Conservation (phyloP, 2,888 invertebrate genomes). For the Oegoconia quadripuncta region DNA sequence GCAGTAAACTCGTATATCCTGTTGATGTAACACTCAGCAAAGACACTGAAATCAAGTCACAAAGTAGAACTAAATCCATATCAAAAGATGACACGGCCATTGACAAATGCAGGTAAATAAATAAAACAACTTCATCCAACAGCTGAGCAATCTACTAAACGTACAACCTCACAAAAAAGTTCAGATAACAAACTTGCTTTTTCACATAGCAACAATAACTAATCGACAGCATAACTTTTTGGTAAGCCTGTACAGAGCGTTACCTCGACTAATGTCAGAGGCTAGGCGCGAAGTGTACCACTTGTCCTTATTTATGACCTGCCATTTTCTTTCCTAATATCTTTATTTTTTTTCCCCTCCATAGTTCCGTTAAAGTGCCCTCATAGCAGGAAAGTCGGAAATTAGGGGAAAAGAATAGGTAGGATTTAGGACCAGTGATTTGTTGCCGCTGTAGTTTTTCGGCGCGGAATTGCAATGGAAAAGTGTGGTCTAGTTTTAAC, state of each 20-base stretch:
- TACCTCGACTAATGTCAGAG: constrained; percentile 29
- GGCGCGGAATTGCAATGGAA: not conserved
- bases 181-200: too few species aligned
- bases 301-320: constrained; percentile 58
- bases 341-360: constrained; percentile 39
- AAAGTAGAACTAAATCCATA: too few species aligned
- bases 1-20: too few species aligned
- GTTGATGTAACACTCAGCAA: too few species aligned
- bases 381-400: constrained; percentile 29
- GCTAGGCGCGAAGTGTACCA: constrained; percentile 42
- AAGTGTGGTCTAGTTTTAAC: not conserved
- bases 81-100: too few species aligned
- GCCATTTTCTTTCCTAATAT: constrained; percentile 54
- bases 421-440: constrained; percentile 30
- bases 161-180: too few species aligned
- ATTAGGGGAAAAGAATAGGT: constrained; percentile 43
- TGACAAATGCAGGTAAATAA: too few species aligned
- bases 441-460: constrained; percentile 8
- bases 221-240: constrained; percentile 24
- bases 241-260: constrained; percentile 23
- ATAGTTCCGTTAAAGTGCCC: constrained; percentile 31
- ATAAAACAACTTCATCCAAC: too few species aligned
- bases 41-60: too few species aligned
- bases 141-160: too few species aligned
- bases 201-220: too few species aligned